These are phyloP conservation scores for Alca torda DNA, from an alignment of 2,797 vertebrate species.

Conservation along the genomic window DNA sequence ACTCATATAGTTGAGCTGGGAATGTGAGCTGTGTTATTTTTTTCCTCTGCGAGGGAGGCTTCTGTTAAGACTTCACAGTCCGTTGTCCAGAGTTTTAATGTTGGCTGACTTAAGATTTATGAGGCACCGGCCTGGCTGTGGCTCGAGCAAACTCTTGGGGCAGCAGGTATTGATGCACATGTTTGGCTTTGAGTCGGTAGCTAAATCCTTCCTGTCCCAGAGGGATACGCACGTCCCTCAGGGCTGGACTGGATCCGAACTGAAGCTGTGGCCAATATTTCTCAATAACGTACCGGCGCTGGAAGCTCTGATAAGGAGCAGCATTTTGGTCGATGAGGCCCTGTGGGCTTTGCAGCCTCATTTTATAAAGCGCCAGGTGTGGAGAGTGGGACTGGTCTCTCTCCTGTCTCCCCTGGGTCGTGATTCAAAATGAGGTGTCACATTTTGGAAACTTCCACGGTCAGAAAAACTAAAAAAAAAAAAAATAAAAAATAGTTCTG, in stretches of 20 bases:
- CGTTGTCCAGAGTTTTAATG: neutral
- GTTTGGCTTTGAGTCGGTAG: neutral
- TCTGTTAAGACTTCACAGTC: neutral
- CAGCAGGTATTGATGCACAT: neutral
- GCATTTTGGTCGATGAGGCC: neutral
- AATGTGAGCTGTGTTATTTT: neutral
- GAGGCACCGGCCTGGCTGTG: neutral
- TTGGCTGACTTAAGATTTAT: neutral
- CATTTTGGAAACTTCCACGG: neutral
- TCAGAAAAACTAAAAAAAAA: neutral
- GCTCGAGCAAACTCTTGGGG: neutral
- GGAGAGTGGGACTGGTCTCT: neutral
- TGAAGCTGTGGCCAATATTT: neutral
- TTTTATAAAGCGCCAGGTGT: neutral
- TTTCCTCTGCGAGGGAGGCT: neutral
- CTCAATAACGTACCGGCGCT: rapidly evolving
- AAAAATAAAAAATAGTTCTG: neutral
- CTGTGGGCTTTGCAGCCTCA: neutral
- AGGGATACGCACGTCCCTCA: rapidly evolving
- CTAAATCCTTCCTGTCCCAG: neutral
- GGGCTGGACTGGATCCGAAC: rapidly evolving
- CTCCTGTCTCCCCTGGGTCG: neutral
- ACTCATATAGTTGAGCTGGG: neutral
- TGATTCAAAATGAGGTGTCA: neutral
- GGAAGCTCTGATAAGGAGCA: neutral